These are phyloP conservation scores for Marisa cornuarietis DNA, from an alignment of 1,140 invertebrate genomes.

Conservation along the genomic window DNA sequence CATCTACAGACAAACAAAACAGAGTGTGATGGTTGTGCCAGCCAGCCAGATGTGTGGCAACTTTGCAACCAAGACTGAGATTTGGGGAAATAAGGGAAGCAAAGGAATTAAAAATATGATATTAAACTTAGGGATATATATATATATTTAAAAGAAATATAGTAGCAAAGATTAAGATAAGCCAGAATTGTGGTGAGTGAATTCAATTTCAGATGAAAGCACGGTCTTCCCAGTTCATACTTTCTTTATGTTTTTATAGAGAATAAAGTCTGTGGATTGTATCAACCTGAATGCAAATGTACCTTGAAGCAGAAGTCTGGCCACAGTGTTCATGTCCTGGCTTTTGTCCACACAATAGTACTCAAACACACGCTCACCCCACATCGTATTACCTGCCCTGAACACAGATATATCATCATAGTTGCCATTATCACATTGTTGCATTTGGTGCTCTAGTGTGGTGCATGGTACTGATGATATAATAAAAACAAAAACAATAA, in stretches of 20 bases:
- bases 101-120: neutral
- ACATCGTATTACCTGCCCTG: slow-evolving; percentile 79
- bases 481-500: neutral
- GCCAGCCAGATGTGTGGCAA: neutral
- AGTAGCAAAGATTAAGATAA: neutral
- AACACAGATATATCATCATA: slow-evolving; percentile 19
- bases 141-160: neutral
- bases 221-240: neutral
- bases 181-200: no score
- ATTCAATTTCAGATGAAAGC: no score
- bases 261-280: neutral
- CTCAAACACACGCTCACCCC: slow-evolving; percentile 78
- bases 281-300: slow-evolving; percentile 60
- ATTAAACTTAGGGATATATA: neutral
- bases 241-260: neutral
- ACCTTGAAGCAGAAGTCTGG: slow-evolving; percentile 75
- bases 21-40: neutral
- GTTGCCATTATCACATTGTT: neutral
- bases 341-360: slow-evolving; percentile 85
- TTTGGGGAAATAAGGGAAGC: neutral
- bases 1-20: slow-evolving; percentile 33
- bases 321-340: slow-evolving; percentile 80
- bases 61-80: neutral
- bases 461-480: neutral
- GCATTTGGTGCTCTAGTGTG: neutral